Conservation (phyloP, 2,113 vertebrate genomes). For the Seriola aureovittata region DNA sequence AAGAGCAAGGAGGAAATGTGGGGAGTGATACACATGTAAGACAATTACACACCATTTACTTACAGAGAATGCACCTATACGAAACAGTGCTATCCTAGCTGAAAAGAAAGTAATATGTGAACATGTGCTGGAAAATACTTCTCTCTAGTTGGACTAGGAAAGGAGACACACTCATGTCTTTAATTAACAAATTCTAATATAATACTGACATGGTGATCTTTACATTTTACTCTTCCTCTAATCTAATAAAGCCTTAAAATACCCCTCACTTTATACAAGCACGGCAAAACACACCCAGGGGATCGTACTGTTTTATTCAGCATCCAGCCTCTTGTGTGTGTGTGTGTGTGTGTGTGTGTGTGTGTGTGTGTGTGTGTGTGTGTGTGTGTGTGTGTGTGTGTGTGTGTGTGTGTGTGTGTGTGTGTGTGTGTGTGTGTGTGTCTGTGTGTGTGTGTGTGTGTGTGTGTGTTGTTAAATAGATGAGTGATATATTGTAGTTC, state of each 20-base stretch:
- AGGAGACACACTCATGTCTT: background rate
- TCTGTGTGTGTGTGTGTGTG: background rate
- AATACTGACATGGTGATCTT: background rate
- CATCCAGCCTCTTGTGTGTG: too few species aligned
- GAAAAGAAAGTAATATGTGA: slow-evolving; percentile 2
- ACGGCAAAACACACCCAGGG: background rate
- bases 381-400: background rate
- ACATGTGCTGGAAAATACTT: background rate
- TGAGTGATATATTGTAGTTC: background rate
- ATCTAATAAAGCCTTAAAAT: slow-evolving; percentile 21
- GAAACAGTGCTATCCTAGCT: background rate
- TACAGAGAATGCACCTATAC: slow-evolving; percentile 20
- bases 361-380: background rate
- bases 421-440: background rate
- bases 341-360: background rate
- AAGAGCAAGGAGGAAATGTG: slow-evolving; percentile 6
- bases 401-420: background rate
- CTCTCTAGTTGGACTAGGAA: slow-evolving; percentile 17
- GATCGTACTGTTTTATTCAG: background rate
- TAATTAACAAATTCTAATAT: background rate
- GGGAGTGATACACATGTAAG: slow-evolving; percentile 26
- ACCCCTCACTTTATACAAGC: slow-evolving; percentile 1
- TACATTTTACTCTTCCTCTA: slow-evolving; percentile 1
- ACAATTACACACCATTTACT: slow-evolving; percentile 24
- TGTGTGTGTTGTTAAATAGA: background rate